phyloP scores from a whole-genome alignment of 1,140 invertebrate species.

The Bombus difficillimus region DNA sequence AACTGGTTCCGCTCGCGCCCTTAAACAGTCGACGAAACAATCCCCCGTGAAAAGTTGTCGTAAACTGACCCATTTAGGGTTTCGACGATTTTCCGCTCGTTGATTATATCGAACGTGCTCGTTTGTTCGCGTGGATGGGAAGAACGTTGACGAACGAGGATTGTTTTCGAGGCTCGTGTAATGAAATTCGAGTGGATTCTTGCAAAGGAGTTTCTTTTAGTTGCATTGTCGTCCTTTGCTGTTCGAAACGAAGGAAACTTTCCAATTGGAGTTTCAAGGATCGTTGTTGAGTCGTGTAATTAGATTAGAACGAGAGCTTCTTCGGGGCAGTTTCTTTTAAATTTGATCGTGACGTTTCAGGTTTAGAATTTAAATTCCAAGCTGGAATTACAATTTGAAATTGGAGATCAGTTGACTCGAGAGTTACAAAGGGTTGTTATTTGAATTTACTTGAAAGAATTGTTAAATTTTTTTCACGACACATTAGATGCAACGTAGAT shows the following conservation, averaged over 20 bases:
- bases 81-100: background rate
- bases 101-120: background rate
- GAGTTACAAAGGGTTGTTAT: no score
- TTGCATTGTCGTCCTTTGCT: background rate
- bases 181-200: background rate
- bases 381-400: background rate
- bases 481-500: no score
- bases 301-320: background rate
- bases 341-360: background rate
- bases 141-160: background rate
- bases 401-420: background rate
- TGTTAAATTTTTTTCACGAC: no score
- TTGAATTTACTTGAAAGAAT: no score
- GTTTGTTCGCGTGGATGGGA: background rate
- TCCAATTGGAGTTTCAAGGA: background rate
- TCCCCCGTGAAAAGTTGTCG: background rate
- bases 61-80: conserved; percentile 47
- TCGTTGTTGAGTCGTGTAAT: background rate
- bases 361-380: background rate
- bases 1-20: background rate
- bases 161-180: background rate
- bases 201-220: background rate
- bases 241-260: background rate
- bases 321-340: background rate
- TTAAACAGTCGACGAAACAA: background rate